Percentiles rank a stretch among this genome's conserved stretches.
Conservation (phyloP, 2,113 vertebrate genomes). For the Clarias macrocephalus region DNA sequence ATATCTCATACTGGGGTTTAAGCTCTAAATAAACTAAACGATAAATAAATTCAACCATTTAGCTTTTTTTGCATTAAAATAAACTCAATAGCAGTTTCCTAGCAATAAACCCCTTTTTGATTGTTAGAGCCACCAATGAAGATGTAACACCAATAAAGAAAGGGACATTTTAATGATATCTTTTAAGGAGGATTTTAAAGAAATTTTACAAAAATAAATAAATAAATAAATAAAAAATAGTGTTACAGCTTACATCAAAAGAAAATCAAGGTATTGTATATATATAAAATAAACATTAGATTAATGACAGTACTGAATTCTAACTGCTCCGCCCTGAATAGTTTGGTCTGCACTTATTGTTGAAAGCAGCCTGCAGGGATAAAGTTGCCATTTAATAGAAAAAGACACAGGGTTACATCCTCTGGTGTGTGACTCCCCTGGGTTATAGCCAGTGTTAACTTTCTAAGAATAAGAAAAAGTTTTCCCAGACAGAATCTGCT, state of each 20-base stretch:
- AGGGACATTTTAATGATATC: background rate
- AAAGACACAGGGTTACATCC: background rate
- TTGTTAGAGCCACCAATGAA: background rate
- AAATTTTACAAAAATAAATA: background rate
- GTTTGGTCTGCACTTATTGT: background rate
- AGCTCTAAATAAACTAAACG: background rate
- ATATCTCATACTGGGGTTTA: background rate
- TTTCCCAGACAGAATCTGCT: constrained; percentile 8
- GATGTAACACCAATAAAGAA: background rate
- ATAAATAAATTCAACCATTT: background rate
- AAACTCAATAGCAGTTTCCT: background rate
- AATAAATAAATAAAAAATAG: background rate
- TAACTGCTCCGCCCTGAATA: background rate
- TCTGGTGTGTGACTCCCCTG: too few species aligned
- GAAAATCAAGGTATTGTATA: background rate
- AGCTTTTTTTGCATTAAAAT: background rate
- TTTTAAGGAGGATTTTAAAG: background rate
- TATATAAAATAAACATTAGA: too few species aligned
- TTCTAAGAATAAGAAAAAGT: background rate
- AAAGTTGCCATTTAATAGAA: constrained; percentile 15
- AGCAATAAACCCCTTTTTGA: background rate
- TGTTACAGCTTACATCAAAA: background rate
- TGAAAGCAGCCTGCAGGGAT: background rate
- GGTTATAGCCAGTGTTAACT: constrained; percentile 5
- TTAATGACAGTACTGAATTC: background rate